These are phyloP conservation scores for Pachycephus smyrnensis DNA, from an alignment of 2,888 invertebrate genomes.

Conservation along the genomic window DNA sequence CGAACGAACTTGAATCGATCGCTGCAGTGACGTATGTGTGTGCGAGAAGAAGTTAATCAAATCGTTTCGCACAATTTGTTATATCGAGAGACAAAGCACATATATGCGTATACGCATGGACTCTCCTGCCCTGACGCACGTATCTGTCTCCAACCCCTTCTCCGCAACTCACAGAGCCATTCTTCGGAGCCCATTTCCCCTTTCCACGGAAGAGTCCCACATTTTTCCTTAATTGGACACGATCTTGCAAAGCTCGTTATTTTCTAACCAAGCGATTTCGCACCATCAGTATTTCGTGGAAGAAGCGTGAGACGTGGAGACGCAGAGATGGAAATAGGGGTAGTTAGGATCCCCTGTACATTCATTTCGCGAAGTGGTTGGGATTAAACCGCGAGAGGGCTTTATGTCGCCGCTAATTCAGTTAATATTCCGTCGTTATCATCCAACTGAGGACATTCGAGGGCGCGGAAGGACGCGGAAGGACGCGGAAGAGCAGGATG, in stretches of 20 bases:
- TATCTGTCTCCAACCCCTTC: neutral
- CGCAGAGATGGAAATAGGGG: slow-evolving; percentile 26
- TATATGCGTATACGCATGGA: neutral
- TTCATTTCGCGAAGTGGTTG: slow-evolving; percentile 39
- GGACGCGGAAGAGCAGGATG: slow-evolving; percentile 8
- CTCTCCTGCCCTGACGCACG: neutral
- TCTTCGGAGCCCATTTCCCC: too few species aligned
- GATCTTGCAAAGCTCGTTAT: too few species aligned
- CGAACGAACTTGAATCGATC: too few species aligned
- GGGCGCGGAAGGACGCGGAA: neutral
- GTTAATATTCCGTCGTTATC: slow-evolving; percentile 49
- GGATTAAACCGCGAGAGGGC: slow-evolving; percentile 54
- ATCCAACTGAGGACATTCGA: too few species aligned
- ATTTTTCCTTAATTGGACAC: too few species aligned
- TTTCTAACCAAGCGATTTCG: too few species aligned
- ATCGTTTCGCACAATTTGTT: slow-evolving; percentile 52
- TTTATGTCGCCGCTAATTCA: slow-evolving; percentile 54
- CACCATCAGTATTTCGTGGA: too few species aligned
- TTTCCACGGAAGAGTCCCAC: too few species aligned
- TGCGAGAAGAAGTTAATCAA: slow-evolving; percentile 54
- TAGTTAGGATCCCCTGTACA: slow-evolving; percentile 30
- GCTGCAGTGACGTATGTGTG: slow-evolving; percentile 33
- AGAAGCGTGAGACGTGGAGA: too few species aligned
- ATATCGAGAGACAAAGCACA: neutral
- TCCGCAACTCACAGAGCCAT: neutral